Evolutionary conservation across 2,888 invertebrate species (phyloP).

Genomic region (Allacma fusca): DNA sequence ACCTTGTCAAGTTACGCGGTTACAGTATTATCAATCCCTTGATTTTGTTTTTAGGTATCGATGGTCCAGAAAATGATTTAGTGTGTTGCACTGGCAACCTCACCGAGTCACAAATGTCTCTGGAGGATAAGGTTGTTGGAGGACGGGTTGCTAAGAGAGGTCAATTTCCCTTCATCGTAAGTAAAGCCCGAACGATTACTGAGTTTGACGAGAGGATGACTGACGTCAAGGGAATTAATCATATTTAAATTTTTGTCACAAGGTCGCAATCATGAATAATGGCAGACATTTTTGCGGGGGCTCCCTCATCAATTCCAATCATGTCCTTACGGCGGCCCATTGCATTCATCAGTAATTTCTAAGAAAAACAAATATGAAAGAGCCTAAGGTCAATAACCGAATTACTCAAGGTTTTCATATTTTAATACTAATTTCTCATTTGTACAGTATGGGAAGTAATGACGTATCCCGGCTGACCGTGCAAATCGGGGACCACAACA

Average conservation of each 20-base stretch:
- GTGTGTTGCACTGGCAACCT: constrained; percentile 26
- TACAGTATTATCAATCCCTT: too few species aligned
- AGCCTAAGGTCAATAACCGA: background rate
- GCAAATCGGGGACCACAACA: constrained; percentile 83
- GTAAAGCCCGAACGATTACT: too few species aligned
- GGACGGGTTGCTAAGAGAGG: constrained; percentile 52
- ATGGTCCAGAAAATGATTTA: background rate
- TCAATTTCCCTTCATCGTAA: constrained; percentile 61
- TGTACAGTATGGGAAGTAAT: constrained; percentile 82
- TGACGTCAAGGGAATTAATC: background rate
- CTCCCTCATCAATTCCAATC: constrained; percentile 58
- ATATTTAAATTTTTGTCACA: background rate
- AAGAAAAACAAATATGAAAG: background rate
- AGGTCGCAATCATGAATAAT: constrained; percentile 59
- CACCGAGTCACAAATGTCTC: constrained; percentile 28
- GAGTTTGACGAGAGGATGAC: too few species aligned
- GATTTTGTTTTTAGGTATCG: constrained; percentile 44
- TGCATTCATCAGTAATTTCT: constrained; percentile 62
- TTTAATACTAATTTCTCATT: constrained; percentile 57
- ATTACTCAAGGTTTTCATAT: too few species aligned
- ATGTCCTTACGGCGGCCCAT: constrained; percentile 62
- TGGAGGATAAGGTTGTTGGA: constrained; percentile 34
- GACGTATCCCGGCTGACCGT: constrained; percentile 84
- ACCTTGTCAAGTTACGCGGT: too few species aligned
- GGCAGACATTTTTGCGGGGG: constrained; percentile 62